Percentiles rank a stretch among this genome's conserved stretches.
Evolutionary conservation across 1,140 invertebrate genomes (phyloP).

Genomic region (Drosophila arawakana): DNA sequence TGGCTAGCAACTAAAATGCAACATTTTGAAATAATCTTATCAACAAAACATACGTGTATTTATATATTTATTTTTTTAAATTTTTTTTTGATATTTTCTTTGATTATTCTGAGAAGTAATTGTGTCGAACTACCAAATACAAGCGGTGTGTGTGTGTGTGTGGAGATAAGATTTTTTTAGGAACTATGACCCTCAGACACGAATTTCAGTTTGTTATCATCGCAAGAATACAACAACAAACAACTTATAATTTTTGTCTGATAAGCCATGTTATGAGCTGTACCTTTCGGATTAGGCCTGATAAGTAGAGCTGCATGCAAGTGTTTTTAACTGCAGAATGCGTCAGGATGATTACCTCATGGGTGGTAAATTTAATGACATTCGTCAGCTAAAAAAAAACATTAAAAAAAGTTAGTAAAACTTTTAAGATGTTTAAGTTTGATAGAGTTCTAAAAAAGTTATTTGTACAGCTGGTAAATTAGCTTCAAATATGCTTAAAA

Average conservation of each 20-base stretch:
- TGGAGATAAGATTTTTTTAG: slow-evolving; percentile 10
- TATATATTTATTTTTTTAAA: background rate
- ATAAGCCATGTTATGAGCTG: background rate
- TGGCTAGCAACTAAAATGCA: slow-evolving; percentile 19
- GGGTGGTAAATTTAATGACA: background rate
- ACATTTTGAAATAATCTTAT: slow-evolving; percentile 25
- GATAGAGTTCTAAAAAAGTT: no score
- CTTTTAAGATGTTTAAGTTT: no score
- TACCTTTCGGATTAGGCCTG: background rate
- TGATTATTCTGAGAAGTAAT: slow-evolving; percentile 15
- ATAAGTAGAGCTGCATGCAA: background rate
- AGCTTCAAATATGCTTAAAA: no score
- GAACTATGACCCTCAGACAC: slow-evolving; percentile 18
- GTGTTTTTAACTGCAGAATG: background rate
- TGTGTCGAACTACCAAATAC: background rate
- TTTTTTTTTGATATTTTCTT: background rate
- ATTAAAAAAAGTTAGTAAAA: no score
- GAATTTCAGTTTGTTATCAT: slow-evolving; percentile 2
- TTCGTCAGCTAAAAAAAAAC: no score
- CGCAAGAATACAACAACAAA: background rate
- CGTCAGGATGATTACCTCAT: background rate
- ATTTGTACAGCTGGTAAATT: background rate
- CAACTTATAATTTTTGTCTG: background rate
- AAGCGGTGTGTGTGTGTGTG: slow-evolving; percentile 3
- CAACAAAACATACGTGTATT: background rate